Conservation (phyloP, 2,797 vertebrate species). For the Rhodeus uyekii region DNA sequence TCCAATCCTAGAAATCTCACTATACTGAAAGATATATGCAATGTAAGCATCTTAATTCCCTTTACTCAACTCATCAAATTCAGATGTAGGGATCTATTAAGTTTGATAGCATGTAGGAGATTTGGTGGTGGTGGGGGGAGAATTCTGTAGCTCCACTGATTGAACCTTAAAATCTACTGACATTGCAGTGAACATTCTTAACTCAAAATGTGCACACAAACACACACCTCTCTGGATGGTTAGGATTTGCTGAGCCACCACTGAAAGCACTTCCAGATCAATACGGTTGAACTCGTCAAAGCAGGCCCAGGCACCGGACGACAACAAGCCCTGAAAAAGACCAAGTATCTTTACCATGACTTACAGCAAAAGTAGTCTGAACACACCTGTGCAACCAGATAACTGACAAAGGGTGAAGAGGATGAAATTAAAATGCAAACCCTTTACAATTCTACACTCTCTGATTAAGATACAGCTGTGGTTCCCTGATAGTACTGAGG, state of each 20-base stretch:
- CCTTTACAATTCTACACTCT: slow-evolving; percentile 5
- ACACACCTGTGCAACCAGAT: slow-evolving; percentile 38
- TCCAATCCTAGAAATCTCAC: not conserved
- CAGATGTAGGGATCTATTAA: not conserved
- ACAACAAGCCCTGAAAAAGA: slow-evolving; percentile 82
- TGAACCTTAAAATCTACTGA: not conserved
- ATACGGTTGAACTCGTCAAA: slow-evolving; percentile 96
- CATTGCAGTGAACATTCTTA: not conserved
- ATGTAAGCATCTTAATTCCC: not conserved
- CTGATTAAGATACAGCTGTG: slow-evolving; percentile 41
- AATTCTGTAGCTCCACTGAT: not conserved
- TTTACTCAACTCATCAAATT: not conserved
- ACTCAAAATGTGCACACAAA: slow-evolving; percentile 3
- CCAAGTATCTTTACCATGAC: slow-evolving; percentile 3
- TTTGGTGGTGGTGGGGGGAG: not conserved
- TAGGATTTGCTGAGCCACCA: slow-evolving; percentile 94
- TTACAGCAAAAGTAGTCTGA: slow-evolving; percentile 4
- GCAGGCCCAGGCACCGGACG: slow-evolving; percentile 92
- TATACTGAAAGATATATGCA: not conserved
- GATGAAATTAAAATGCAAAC: slow-evolving; percentile 37
- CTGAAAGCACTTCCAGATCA: slow-evolving; percentile 92
- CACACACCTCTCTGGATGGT: slow-evolving; percentile 90
- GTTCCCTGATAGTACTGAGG: slow-evolving; percentile 27
- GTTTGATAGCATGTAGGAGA: not conserved
- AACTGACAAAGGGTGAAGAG: slow-evolving; percentile 18